A percentile compares a stretch with the other conserved stretches of the same genome.
Conservation (phyloP, 2,888 invertebrate species). For the Napeogenes sylphis region DNA sequence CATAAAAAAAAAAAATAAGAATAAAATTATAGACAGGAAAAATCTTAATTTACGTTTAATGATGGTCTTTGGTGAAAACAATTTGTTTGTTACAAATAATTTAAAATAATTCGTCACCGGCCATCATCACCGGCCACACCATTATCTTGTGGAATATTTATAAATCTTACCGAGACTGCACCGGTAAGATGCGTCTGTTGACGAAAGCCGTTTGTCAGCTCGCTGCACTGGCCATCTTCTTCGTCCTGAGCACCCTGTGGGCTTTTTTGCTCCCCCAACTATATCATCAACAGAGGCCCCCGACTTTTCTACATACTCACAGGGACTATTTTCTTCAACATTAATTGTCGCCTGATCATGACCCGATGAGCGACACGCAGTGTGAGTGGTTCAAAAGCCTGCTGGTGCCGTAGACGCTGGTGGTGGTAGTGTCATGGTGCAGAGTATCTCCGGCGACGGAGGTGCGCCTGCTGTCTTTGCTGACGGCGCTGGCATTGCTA, state of each 20-base stretch:
- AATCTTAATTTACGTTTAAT: too few species aligned
- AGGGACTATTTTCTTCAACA: constrained; percentile 98
- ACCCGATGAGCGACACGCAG: constrained; percentile 96
- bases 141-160: too few species aligned
- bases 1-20: too few species aligned
- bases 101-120: background rate
- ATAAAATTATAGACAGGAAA: too few species aligned
- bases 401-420: constrained; percentile 78
- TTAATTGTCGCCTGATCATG: constrained; percentile 97
- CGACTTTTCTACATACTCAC: constrained; percentile 91
- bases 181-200: constrained; percentile 89
- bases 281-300: constrained; percentile 90
- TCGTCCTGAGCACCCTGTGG: constrained; percentile 88
- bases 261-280: constrained; percentile 85
- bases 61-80: too few species aligned
- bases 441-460: constrained; percentile 76
- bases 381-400: constrained; percentile 89
- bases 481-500: constrained; percentile 83
- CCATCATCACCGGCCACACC: background rate
- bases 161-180: constrained; percentile 86
- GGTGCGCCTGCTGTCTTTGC: constrained; percentile 82
- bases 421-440: constrained; percentile 50
- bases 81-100: background rate
- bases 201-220: constrained; percentile 93
- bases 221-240: constrained; percentile 85